A percentile compares a stretch with the other conserved stretches of the same genome.
These are phyloP conservation scores for Solenopsis fugax DNA, from an alignment of 1,140 invertebrate species.

Conservation along the genomic window DNA sequence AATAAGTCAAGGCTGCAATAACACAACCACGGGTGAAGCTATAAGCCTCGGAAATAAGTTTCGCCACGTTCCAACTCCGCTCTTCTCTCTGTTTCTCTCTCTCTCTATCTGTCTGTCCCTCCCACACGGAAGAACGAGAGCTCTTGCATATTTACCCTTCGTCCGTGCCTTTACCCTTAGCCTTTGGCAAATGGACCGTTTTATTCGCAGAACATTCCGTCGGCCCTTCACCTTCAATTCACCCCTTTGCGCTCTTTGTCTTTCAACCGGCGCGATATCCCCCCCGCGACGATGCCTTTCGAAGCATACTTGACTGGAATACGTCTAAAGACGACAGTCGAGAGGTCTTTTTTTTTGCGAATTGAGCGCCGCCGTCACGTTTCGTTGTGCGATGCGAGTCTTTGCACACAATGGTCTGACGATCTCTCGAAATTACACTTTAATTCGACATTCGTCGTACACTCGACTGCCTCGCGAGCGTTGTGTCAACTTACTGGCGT, in stretches of 20 bases:
- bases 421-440: constrained; percentile 14
- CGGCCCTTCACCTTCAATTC: constrained; percentile 62
- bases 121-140: constrained; percentile 7
- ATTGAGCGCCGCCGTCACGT: constrained; percentile 68
- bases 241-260: constrained; percentile 65
- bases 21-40: constrained; percentile 53
- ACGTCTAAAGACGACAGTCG: constrained; percentile 52
- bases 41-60: constrained; percentile 72
- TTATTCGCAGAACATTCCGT: constrained; percentile 68
- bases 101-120: not conserved
- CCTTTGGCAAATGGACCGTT: constrained; percentile 72
- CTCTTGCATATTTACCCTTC: constrained; percentile 75
- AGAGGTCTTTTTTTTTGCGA: constrained; percentile 67
- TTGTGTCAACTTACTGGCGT: not conserved
- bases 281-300: constrained; percentile 49
- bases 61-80: constrained; percentile 45
- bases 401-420: constrained; percentile 1
- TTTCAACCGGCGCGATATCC: constrained; percentile 69
- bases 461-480: not conserved
- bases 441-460: not conserved
- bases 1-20: constrained; percentile 66
- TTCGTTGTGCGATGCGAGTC: not conserved
- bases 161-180: constrained; percentile 55
- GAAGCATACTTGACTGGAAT: constrained; percentile 58
- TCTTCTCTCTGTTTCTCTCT: not conserved